Evolutionary conservation across 2,888 invertebrate species (phyloP), one percentile per base, ranked within the genome.

Genomic region (Himalopsyche japonica): DNA sequence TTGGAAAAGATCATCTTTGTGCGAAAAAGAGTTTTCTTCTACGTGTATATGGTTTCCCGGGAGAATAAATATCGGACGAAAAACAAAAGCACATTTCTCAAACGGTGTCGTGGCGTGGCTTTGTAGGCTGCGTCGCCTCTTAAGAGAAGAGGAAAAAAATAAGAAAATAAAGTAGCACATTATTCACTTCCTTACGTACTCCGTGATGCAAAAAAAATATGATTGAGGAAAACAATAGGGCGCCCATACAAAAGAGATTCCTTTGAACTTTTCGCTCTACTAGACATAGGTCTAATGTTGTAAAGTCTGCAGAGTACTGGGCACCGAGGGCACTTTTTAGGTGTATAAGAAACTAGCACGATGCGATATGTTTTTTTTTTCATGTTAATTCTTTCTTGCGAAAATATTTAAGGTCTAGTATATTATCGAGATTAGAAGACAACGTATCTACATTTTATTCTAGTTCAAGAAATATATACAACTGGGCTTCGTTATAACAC

Each of bases 131-230:
- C 49, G 49, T 20, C 49, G 49, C 49, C 57, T 57, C 20, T 57
- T 57, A 57, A 57, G 57, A 57, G 57, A 20, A 24, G 24, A 57
- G 57, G 24, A 20, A 43, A 43, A 57, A 57, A 57, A 57, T 57
- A 57, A n/a, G 79, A 43, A 79, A 79, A 82, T 79, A 79, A 79
- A 79, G 79, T 82, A 70, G 85, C 76, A 79, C 83, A 85, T 85
- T 85, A 85, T 83, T 85, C 83, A 85, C 81, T 85, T 83, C 81
- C 83, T 76, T 76, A 70, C 80, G 24, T 49, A 77, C 81, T 70
- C n/a, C 76, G 70, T 81, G 79, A 83, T 83, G 83, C 85, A 83
- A 83, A 85, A 85, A 83, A 83, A 85, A 85, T 85, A 85, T 85
- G 83, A 83, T 83, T 81, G 83, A 81, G 48, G 81, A 85, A 82